Evolutionary conservation across 2,888 invertebrate genomes (phyloP).

Genomic region (Sympetrum striolatum): DNA sequence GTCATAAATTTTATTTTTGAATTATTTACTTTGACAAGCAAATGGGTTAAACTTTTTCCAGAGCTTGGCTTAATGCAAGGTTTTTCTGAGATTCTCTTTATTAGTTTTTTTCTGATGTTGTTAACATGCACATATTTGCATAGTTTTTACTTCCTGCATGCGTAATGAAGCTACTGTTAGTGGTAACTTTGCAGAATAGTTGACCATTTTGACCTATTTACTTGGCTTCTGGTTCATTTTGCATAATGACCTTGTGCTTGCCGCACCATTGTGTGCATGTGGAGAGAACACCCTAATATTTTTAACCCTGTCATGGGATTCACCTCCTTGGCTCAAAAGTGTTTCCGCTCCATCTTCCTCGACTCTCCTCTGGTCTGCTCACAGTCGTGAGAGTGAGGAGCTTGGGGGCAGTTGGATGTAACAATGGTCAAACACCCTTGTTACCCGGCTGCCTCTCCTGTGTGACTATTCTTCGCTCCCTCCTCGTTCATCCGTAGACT

Average conservation of each 20-base stretch:
- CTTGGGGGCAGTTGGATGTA: slow-evolving; percentile 37
- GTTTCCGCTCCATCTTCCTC: slow-evolving; percentile 46
- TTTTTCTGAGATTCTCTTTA: slow-evolving; percentile 2
- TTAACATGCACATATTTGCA: slow-evolving; percentile 1
- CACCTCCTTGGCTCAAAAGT: slow-evolving; percentile 48
- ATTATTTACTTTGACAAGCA: background rate
- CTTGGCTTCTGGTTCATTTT: slow-evolving; percentile 5
- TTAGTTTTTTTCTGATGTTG: background rate
- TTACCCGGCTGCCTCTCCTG: slow-evolving; percentile 70
- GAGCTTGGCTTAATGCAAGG: slow-evolving; percentile 33
- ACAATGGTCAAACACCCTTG: slow-evolving; percentile 81
- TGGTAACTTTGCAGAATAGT: slow-evolving; percentile 5
- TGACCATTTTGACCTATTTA: slow-evolving; percentile 1
- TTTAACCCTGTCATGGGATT: slow-evolving; percentile 44
- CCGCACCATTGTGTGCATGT: slow-evolving; percentile 36
- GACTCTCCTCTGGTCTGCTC: slow-evolving; percentile 3
- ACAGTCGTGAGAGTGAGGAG: background rate
- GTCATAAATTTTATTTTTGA: background rate
- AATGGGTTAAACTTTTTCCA: background rate
- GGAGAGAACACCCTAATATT: background rate
- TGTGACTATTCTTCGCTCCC: slow-evolving; percentile 60
- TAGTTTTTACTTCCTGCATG: slow-evolving; percentile 5
- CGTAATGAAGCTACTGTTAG: background rate
- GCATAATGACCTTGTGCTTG: slow-evolving; percentile 4
- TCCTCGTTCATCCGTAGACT: slow-evolving; percentile 50